These are phyloP conservation scores for Leptinotarsa juncta DNA, from an alignment of 2,888 invertebrate species.

Conservation along the genomic window DNA sequence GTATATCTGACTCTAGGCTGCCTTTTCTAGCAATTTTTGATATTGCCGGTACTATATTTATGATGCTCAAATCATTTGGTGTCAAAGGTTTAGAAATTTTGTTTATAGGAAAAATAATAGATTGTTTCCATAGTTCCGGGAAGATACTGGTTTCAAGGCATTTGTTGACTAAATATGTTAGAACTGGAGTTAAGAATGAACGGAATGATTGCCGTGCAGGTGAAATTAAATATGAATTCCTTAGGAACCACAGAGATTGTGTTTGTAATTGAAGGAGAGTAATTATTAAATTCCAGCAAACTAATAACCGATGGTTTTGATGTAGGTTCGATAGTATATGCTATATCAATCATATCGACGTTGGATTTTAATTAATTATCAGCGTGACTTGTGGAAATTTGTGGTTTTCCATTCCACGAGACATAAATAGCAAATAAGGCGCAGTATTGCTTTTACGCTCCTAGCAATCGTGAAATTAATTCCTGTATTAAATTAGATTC, in stretches of 20 bases:
- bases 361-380: not conserved
- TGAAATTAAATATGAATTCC: too few species aligned
- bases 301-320: not conserved
- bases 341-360: not conserved
- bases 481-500: not conserved
- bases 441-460: not conserved
- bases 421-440: not conserved
- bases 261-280: not conserved
- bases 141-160: too few species aligned
- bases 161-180: too few species aligned
- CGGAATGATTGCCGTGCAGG: too few species aligned
- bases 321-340: not conserved
- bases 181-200: too few species aligned
- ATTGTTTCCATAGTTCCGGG: too few species aligned
- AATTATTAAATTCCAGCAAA: not conserved
- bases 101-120: too few species aligned
- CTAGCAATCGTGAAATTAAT: not conserved
- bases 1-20: too few species aligned
- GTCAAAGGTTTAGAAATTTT: too few species aligned
- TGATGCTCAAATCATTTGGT: too few species aligned
- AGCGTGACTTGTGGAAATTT: not conserved
- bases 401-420: not conserved
- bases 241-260: not conserved
- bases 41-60: too few species aligned
- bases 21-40: too few species aligned